Evolutionary conservation across 1,140 invertebrate genomes (phyloP), one percentile per base, ranked within the genome.

Genomic region (Eriocheir sinensis): DNA sequence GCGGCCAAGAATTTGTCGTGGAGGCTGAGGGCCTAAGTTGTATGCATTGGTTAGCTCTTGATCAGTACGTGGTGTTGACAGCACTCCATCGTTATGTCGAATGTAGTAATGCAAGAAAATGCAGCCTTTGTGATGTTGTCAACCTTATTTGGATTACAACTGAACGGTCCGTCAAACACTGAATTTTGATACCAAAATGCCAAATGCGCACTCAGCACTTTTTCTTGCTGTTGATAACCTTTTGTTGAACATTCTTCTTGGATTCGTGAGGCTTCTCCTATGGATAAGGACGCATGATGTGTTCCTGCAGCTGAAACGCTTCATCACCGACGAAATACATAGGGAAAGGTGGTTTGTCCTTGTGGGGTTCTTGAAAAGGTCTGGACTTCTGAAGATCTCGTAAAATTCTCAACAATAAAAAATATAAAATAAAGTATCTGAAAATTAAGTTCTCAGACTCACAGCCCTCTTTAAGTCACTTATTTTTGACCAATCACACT

Each of bases 41-140:
- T 92, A 92, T 91, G 90, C 90, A 72, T 83, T 83, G 91, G 80
- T 92, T 36, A 92, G 91, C 79, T 92, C 91, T 92, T 92, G 91
- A 83, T 85, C 80, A 81, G 72, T 83, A 81, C 80, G 8, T 92
- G 91, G 91, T 92, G 91, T 81, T 83, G 79, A 92, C 40, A 89
- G 88, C 36, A 89, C 40, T 89, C 88, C 88, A 89, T 89, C 88
- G 40, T 89, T 21, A 89, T n/a, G 88, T 89, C 40, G 88, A 44
- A 89, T 41, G 88, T 41, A 89, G 88, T 89, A 44, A 89, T 89
- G 88, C 88, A 89, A 89, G 88, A 89, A 38, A 72, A 92, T 83
- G 91, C 60, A 91, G 91, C 79, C 60, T 60, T 41, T 83, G 72
- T 92, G 17, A 83, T 85, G 91, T 32, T 44, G 80, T 83, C 80